phyloP scores from a whole-genome alignment of 1,140 invertebrate species.

The Ceratina australensis region DNA sequence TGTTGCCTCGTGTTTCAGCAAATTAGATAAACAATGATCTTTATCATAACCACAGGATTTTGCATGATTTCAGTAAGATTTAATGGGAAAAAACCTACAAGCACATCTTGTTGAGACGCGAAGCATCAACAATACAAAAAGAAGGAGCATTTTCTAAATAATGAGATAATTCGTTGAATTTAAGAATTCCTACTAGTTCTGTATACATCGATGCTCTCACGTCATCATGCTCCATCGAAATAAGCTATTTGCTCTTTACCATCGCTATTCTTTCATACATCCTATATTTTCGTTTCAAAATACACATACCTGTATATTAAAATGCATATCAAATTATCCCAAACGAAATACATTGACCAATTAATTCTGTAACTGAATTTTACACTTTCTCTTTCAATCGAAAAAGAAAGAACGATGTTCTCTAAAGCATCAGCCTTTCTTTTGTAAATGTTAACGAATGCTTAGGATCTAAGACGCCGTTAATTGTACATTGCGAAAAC shows the following conservation, averaged over 20 bases:
- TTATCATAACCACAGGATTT: conserved; percentile 20
- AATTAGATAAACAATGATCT: conserved; percentile 15
- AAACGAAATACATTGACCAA: conserved; percentile 4
- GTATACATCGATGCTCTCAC: conserved; percentile 20
- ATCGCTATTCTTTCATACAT: conserved; percentile 21
- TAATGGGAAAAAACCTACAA: not conserved
- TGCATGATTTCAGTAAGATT: conserved; percentile 18
- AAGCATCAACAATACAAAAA: conserved; percentile 36
- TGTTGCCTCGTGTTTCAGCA: conserved; percentile 49
- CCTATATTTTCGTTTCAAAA: conserved; percentile 1
- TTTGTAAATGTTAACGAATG: conserved; percentile 42
- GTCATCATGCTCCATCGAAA: conserved; percentile 23
- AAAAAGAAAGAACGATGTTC: conserved; percentile 1
- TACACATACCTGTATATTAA: not conserved
- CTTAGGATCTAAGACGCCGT: conserved; percentile 21
- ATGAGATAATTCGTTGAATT: not conserved
- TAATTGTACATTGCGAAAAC: conserved; percentile 31
- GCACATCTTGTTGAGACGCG: conserved; percentile 20
- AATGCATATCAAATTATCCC: not conserved
- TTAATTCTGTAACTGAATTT: conserved; percentile 4
- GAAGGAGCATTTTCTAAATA: conserved; percentile 36
- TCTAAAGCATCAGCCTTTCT: conserved; percentile 7
- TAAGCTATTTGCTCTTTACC: conserved; percentile 26
- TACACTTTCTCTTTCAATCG: conserved; percentile 6
- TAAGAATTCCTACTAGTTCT: conserved; percentile 18